These are phyloP conservation scores for Mongoloraphidia duomilia DNA, from an alignment of 2,888 invertebrate genomes.

Conservation along the genomic window DNA sequence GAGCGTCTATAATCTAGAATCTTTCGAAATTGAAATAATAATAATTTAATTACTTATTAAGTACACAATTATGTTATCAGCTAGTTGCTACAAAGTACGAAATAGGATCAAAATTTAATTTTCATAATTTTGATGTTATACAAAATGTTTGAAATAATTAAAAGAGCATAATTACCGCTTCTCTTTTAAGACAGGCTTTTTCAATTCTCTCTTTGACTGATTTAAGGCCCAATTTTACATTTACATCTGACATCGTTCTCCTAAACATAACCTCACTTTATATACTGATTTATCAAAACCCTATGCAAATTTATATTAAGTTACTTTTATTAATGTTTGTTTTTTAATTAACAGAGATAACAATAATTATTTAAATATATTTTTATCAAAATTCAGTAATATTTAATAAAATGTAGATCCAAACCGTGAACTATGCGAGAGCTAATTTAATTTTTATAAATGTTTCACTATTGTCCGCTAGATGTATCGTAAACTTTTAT, in stretches of 20 bases:
- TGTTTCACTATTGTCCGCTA: too few species aligned
- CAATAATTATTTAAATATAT: background rate
- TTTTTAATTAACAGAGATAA: background rate
- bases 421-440: too few species aligned
- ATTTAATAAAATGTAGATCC: too few species aligned
- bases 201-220: constrained; percentile 44
- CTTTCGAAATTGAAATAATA: too few species aligned
- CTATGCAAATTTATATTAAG: background rate
- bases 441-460: too few species aligned
- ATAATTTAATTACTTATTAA: too few species aligned
- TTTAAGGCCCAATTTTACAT: constrained; percentile 42
- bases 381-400: too few species aligned
- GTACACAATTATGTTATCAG: too few species aligned
- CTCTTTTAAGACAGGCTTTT: constrained; percentile 37
- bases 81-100: too few species aligned
- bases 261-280: constrained; percentile 9
- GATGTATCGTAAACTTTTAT: too few species aligned
- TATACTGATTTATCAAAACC: background rate
- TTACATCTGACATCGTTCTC: constrained; percentile 25
- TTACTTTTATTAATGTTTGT: background rate
- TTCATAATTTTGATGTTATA: background rate
- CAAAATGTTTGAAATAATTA: background rate
- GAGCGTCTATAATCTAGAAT: too few species aligned
- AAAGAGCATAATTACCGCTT: constrained; percentile 32
- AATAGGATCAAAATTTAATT: too few species aligned